phyloP scores from a whole-genome alignment of 2,113 vertebrate genomes.

The Alaudala cheleensis region DNA sequence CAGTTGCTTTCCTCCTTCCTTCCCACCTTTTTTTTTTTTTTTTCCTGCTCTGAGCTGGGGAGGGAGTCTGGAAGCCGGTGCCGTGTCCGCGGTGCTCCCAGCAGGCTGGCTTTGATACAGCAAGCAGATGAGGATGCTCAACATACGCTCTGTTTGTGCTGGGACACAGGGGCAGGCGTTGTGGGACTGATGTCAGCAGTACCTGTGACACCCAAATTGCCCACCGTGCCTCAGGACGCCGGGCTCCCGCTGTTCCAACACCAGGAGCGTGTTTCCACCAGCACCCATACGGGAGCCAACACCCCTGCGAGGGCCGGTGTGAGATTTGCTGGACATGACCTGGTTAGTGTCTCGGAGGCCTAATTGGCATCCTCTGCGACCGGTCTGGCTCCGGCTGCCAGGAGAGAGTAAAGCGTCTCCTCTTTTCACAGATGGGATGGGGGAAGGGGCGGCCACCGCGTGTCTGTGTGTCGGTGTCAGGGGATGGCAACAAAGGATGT shows the following conservation, averaged over 20 bases:
- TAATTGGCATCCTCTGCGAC: constrained; percentile 38
- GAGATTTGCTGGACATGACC: constrained; percentile 6
- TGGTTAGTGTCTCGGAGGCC: constrained; percentile 8
- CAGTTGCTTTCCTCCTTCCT: not conserved
- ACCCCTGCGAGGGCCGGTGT: fast-evolving
- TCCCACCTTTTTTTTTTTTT: not conserved
- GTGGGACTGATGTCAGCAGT: not conserved
- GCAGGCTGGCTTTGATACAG: not conserved
- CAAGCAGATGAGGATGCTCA: not conserved
- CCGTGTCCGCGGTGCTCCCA: not conserved
- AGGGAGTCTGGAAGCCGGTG: not conserved
- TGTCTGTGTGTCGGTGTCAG: constrained; percentile 27
- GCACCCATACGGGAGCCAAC: not conserved
- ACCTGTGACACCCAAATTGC: not conserved
- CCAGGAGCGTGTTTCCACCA: fast-evolving
- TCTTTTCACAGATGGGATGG: constrained; percentile 51
- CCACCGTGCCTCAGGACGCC: fast-evolving
- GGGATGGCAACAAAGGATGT: constrained; percentile 61
- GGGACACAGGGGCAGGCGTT: not conserved
- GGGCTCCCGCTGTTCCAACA: fast-evolving
- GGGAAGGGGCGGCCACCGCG: constrained; percentile 36
- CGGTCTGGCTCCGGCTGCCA: constrained; percentile 28
- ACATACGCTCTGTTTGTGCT: not conserved
- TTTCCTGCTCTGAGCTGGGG: not conserved
- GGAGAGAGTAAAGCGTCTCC: constrained; percentile 22